These are phyloP conservation scores for Plutella xylostella DNA, from an alignment of 2,888 invertebrate genomes.

Conservation along the genomic window DNA sequence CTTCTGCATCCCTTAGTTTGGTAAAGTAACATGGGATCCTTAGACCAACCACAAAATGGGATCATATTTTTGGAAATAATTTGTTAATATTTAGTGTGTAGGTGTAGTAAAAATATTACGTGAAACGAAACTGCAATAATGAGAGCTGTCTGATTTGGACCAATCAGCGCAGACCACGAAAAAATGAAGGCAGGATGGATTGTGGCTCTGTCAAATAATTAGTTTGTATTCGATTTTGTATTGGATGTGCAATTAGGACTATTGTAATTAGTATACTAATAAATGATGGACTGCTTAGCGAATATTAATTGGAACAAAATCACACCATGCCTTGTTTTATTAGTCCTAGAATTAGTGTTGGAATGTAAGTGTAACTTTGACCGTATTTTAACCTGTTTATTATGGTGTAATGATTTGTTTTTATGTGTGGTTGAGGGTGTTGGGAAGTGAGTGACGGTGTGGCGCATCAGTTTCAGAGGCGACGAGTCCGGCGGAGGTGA, in stretches of 20 bases:
- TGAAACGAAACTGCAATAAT: too few species aligned
- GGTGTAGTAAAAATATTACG: too few species aligned
- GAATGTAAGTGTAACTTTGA: slow-evolving; percentile 66
- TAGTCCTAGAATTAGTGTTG: slow-evolving; percentile 76
- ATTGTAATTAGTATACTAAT: slow-evolving; percentile 32
- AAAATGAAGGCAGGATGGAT: slow-evolving; percentile 62
- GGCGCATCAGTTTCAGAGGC: slow-evolving; percentile 74
- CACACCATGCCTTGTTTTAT: slow-evolving; percentile 74
- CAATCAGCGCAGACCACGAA: slow-evolving; percentile 69
- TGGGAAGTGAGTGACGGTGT: slow-evolving; percentile 14
- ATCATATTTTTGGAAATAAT: too few species aligned
- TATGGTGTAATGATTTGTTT: slow-evolving; percentile 15
- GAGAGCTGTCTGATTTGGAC: slow-evolving; percentile 61
- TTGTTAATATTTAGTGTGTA: too few species aligned
- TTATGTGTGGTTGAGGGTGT: slow-evolving; percentile 23
- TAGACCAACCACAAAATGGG: too few species aligned
- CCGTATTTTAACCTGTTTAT: slow-evolving; percentile 15
- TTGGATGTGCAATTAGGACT: slow-evolving; percentile 35
- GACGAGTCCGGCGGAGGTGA: slow-evolving; percentile 81
- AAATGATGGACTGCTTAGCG: slow-evolving; percentile 65
- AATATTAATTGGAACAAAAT: slow-evolving; percentile 72
- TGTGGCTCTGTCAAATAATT: slow-evolving; percentile 54
- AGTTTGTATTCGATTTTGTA: slow-evolving; percentile 46
- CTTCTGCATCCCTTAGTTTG: too few species aligned
- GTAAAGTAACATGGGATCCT: too few species aligned